These are phyloP conservation scores for Macaca nemestrina DNA, from an alignment of 2,113 vertebrate species.

Conservation along the genomic window DNA sequence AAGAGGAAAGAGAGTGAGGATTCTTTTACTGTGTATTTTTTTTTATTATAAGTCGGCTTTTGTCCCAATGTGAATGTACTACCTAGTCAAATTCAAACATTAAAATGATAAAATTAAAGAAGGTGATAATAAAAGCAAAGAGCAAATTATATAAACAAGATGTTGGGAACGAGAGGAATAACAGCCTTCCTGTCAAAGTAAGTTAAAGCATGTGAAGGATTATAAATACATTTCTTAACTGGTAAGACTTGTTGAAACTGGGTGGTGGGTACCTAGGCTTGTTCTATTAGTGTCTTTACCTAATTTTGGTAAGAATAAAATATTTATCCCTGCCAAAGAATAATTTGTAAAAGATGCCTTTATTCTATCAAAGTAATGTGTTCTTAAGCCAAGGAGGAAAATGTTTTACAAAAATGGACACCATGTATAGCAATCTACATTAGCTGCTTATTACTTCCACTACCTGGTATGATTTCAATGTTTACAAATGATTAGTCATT, in stretches of 20 bases:
- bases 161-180: not conserved
- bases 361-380: constrained; percentile 17
- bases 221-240: not conserved
- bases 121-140: constrained; percentile 12
- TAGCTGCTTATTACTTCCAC: not conserved
- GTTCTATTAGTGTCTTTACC: not conserved
- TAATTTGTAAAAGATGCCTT: not conserved
- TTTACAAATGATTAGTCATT: constrained; percentile 19
- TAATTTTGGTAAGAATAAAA: not conserved
- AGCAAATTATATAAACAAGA: not conserved
- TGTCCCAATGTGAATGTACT: not conserved
- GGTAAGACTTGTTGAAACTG: not conserved
- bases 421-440: not conserved
- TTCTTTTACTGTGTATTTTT: not conserved
- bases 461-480: not conserved
- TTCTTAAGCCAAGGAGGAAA: not conserved
- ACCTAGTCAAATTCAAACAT: constrained; percentile 23
- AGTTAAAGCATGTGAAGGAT: not conserved
- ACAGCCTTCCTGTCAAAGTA: not conserved
- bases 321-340: not conserved
- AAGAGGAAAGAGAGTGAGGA: not conserved
- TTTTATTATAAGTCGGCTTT: not conserved
- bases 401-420: not conserved
- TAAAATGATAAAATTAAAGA: constrained; percentile 35
- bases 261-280: not conserved